These are phyloP conservation scores for Cinclus mexicanus DNA, from an alignment of 2,113 vertebrate genomes.

Conservation along the genomic window DNA sequence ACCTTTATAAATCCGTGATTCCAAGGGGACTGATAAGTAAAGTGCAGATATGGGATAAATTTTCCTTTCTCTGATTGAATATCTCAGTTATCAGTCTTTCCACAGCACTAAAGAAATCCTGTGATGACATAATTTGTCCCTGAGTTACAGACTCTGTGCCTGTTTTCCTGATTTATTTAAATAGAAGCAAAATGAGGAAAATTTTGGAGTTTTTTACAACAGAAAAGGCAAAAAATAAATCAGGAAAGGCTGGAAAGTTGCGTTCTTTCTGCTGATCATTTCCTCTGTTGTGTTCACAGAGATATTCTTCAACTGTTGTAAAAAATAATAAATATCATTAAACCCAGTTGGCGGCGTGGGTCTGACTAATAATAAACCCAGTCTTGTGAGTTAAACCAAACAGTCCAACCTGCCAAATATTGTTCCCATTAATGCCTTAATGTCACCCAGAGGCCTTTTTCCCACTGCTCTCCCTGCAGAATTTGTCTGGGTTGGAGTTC, in stretches of 20 bases:
- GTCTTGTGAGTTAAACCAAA: background rate
- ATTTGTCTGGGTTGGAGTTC: background rate
- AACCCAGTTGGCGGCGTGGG: background rate
- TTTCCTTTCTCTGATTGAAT: slow-evolving; percentile 27
- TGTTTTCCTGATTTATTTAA: background rate
- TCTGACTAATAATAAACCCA: background rate
- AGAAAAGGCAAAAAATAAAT: background rate
- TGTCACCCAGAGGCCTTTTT: background rate
- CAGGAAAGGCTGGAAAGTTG: background rate
- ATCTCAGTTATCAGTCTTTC: background rate
- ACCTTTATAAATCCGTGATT: background rate
- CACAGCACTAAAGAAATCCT: slow-evolving; percentile 51
- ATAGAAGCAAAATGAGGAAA: background rate
- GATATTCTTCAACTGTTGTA: background rate
- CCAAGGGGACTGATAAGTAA: background rate
- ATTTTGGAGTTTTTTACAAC: background rate
- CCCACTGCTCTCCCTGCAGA: background rate
- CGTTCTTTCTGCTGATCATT: background rate
- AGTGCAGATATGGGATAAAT: slow-evolving; percentile 7
- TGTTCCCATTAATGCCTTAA: background rate
- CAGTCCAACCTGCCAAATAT: background rate
- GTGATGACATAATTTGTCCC: slow-evolving; percentile 18
- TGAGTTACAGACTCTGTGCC: background rate
- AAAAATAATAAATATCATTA: background rate
- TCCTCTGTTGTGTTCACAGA: background rate